Conservation (phyloP, 2,888 invertebrate species). For the Caenorhabditis sp. region DNA sequence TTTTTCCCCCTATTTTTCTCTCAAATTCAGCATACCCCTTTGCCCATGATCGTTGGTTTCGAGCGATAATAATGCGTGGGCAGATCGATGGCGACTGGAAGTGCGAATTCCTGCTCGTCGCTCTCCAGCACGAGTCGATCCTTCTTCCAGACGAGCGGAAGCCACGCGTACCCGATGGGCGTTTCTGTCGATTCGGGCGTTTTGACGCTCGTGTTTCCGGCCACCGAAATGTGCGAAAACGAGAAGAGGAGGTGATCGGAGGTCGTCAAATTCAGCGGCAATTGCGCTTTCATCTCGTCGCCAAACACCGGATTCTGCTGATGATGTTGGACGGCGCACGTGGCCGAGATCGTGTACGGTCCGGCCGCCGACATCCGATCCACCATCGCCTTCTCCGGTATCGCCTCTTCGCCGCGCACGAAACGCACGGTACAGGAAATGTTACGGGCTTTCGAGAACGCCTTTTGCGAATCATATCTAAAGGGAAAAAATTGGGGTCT, state of each 20-base stretch:
- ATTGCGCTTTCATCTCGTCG: conserved; percentile 86
- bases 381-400: conserved; percentile 62
- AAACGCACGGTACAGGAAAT: conserved; percentile 92
- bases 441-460: conserved; percentile 86
- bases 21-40: conserved; percentile 85
- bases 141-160: conserved; percentile 87
- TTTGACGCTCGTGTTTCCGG: conserved; percentile 80
- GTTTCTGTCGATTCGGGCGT: conserved; percentile 75
- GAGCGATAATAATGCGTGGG: conserved; percentile 92
- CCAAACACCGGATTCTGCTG: conserved; percentile 76
- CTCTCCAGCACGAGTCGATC: conserved; percentile 84
- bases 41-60: conserved; percentile 90
- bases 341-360: conserved; percentile 65
- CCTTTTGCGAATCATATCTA: conserved; percentile 73
- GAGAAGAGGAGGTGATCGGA: conserved; percentile 94
- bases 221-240: conserved; percentile 95
- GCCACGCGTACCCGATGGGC: conserved; percentile 94
- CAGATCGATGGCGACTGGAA: conserved; percentile 90
- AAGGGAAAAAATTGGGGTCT: background rate
- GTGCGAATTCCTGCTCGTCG: conserved; percentile 84
- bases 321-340: conserved; percentile 76
- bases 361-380: conserved; percentile 70
- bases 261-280: conserved; percentile 89
- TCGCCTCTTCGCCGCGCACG: conserved; percentile 82
- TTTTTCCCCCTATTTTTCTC: no score